Evolutionary conservation across 2,888 invertebrate species (phyloP).

Genomic region (Taenaris catops): DNA sequence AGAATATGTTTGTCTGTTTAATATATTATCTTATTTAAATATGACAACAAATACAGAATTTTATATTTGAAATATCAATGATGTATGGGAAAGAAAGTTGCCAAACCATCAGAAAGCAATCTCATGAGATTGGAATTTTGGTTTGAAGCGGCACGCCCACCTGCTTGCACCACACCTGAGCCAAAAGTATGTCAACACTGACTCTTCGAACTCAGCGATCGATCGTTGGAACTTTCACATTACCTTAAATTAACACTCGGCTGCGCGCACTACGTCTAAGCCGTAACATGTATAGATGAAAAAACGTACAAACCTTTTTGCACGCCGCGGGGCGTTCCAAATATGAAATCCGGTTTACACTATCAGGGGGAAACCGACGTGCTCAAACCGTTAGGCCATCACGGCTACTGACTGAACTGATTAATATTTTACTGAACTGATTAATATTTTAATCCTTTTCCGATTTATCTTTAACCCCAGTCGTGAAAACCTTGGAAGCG

Average conservation of each 20-base stretch:
- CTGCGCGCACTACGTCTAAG: conserved; percentile 38
- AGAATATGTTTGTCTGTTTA: too few relatives aligned
- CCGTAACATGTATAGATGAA: conserved; percentile 27
- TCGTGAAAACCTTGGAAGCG: too few relatives aligned
- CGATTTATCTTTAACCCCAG: too few relatives aligned
- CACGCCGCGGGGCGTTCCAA: conserved; percentile 61
- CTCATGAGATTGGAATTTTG: conserved; percentile 71
- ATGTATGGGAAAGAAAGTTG: too few relatives aligned
- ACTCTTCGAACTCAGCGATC: conserved; percentile 66
- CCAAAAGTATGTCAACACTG: conserved; percentile 73
- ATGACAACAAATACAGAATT: too few relatives aligned
- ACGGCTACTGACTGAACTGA: too few relatives aligned
- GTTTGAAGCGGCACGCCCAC: conserved; percentile 68
- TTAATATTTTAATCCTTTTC: too few relatives aligned
- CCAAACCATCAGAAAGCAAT: conserved; percentile 57
- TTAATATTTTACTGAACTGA: too few relatives aligned
- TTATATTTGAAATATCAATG: too few relatives aligned
- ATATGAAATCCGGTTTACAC: conserved; percentile 71
- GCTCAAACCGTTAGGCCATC: too few relatives aligned
- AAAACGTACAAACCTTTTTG: conserved; percentile 53
- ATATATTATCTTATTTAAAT: too few relatives aligned
- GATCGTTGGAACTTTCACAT: conserved; percentile 76
- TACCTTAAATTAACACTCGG: conserved; percentile 68
- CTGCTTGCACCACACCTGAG: conserved; percentile 71
- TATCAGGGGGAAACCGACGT: conserved; percentile 74